These are phyloP conservation scores for Neogobius melanostomus DNA, from an alignment of 2,113 vertebrate genomes.

Conservation along the genomic window DNA sequence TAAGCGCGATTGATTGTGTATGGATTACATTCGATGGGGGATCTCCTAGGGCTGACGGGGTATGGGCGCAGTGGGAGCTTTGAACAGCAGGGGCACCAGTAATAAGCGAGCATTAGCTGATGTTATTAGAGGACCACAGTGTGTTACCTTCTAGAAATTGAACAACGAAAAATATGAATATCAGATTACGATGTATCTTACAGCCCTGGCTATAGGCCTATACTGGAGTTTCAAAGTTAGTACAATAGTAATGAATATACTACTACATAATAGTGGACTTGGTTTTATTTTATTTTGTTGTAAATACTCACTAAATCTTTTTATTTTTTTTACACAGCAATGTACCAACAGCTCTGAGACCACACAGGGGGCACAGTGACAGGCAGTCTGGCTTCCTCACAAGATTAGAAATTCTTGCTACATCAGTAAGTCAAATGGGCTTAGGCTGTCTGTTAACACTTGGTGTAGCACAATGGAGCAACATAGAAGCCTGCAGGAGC, in stretches of 20 bases:
- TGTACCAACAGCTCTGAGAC: constrained; percentile 22
- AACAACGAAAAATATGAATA: constrained; percentile 8
- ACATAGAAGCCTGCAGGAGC: constrained; percentile 45
- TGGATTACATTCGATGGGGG: neutral
- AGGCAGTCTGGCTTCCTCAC: constrained; percentile 20
- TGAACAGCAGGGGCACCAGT: constrained; percentile 75
- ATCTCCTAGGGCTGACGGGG: neutral
- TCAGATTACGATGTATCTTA: neutral
- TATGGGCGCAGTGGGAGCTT: constrained; percentile 17
- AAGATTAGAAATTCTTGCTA: constrained; percentile 37
- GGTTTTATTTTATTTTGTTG: neutral
- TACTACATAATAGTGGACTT: neutral
- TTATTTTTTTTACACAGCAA: constrained; percentile 27
- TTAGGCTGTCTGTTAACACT: constrained; percentile 50
- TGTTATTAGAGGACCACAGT: constrained; percentile 11
- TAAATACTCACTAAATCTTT: neutral
- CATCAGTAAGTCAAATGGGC: constrained; percentile 48
- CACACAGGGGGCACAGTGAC: constrained; percentile 37
- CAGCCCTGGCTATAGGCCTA: neutral
- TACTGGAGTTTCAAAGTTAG: neutral
- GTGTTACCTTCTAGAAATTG: constrained; percentile 22
- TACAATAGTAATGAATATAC: neutral
- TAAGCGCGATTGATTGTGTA: constrained; percentile 23
- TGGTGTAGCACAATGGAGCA: constrained; percentile 54
- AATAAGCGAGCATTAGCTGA: constrained; percentile 35